These are phyloP conservation scores for Bombus polaris DNA, from an alignment of 1,140 invertebrate species.

Conservation along the genomic window DNA sequence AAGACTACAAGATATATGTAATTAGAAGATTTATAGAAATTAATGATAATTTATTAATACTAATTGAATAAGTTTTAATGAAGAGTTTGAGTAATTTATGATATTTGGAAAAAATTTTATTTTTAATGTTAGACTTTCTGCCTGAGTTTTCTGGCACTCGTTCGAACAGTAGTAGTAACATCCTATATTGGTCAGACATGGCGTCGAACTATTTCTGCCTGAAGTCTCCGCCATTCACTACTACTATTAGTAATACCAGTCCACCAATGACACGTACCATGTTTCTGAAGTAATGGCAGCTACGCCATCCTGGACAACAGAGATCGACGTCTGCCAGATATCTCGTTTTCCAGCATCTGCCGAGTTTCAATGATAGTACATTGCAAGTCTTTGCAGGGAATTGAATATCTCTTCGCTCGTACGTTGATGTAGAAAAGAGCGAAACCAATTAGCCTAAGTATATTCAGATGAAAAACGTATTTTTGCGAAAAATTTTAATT, in stretches of 20 bases:
- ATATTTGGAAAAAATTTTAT: not conserved
- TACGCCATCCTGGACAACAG: conserved; percentile 33
- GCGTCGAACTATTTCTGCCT: conserved; percentile 6
- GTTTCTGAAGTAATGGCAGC: conserved; percentile 30
- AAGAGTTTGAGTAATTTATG: not conserved
- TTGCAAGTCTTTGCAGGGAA: conserved; percentile 18
- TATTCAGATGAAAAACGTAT: not conserved
- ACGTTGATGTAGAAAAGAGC: not conserved
- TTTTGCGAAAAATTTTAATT: not conserved
- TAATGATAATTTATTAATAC: not conserved
- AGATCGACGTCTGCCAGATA: conserved; percentile 39
- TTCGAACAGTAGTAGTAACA: conserved; percentile 9
- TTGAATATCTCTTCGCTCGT: not conserved
- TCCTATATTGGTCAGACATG: conserved; percentile 28
- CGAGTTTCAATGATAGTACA: conserved; percentile 22
- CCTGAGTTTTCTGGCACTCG: conserved; percentile 15
- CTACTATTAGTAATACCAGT: conserved; percentile 23
- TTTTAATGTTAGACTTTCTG: not conserved
- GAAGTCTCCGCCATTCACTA: conserved; percentile 4
- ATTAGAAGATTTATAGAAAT: not conserved
- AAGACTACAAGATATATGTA: not conserved
- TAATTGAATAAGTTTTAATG: not conserved
- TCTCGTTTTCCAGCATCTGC: conserved; percentile 7
- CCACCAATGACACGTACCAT: conserved; percentile 29
- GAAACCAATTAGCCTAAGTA: not conserved